Percentiles rank a stretch among this genome's conserved stretches.
These are phyloP conservation scores for Aepyceros melampus DNA, from an alignment of 2,113 vertebrate species.

Conservation along the genomic window DNA sequence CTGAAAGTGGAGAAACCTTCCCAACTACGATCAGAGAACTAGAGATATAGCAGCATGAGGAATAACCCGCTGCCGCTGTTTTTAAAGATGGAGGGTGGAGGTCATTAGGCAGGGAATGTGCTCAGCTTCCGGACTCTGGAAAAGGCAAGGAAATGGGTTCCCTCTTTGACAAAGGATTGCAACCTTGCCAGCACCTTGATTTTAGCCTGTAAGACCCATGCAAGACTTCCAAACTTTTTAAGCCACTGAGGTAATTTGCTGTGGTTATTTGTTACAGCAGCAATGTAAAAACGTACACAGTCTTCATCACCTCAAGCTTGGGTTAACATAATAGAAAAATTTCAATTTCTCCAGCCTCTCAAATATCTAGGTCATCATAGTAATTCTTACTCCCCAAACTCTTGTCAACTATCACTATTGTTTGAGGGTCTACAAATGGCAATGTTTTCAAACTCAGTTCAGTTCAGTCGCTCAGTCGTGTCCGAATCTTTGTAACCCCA, in stretches of 20 bases:
- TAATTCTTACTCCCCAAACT: background rate
- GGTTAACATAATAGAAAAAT: background rate
- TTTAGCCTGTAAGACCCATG: background rate
- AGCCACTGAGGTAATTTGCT: background rate
- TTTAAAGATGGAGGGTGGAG: background rate
- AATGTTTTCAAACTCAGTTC: background rate
- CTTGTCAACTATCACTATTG: background rate
- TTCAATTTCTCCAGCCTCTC: background rate
- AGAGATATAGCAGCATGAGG: background rate
- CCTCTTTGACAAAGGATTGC: background rate
- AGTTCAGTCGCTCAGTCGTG: fast-evolving
- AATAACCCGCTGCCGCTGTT: background rate
- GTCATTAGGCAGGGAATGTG: background rate
- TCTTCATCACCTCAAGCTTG: background rate
- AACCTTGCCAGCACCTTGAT: background rate
- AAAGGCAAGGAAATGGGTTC: background rate
- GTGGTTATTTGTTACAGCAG: background rate
- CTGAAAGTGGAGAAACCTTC: background rate
- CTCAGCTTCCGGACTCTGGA: background rate
- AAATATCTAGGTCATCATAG: background rate
- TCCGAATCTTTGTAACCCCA: fast-evolving
- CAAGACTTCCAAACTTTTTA: background rate
- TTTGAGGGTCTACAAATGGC: background rate
- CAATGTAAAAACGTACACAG: background rate
- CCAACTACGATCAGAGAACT: background rate